phyloP scores from a whole-genome alignment of 2,888 invertebrate genomes.

The Eupelmus urozonus region DNA sequence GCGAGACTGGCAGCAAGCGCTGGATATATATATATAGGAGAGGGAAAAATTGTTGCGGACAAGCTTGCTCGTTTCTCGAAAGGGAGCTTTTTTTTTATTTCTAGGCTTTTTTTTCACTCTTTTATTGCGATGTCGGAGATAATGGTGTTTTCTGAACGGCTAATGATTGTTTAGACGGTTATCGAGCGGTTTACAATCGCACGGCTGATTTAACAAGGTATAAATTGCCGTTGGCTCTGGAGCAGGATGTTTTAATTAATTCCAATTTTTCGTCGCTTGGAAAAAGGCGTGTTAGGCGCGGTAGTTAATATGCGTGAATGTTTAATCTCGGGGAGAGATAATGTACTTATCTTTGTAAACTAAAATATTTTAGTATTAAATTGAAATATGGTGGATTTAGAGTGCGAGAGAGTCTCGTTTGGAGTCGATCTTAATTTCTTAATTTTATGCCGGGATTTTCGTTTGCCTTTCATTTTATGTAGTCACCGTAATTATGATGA shows the following conservation, averaged over 20 bases:
- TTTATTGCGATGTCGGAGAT: background rate
- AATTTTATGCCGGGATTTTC: slow-evolving; percentile 21
- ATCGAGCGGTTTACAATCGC: background rate
- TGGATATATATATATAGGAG: background rate
- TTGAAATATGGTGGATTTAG: background rate
- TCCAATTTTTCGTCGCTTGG: no score
- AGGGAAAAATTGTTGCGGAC: background rate
- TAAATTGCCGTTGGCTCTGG: background rate
- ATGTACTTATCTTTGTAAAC: no score
- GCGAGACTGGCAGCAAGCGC: background rate
- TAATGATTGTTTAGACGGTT: background rate
- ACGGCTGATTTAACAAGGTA: background rate
- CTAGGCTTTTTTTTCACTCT: background rate
- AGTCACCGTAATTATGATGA: slow-evolving; percentile 19
- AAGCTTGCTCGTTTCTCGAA: background rate
- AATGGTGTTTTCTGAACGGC: background rate
- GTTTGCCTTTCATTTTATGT: slow-evolving; percentile 30
- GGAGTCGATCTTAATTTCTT: slow-evolving; percentile 37
- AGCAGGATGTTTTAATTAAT: no score
- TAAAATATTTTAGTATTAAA: no score
- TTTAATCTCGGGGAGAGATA: no score
- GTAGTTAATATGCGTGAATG: no score
- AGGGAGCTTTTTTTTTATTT: background rate
- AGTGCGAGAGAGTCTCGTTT: background rate
- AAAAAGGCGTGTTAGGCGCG: no score